A percentile compares a stretch with the other conserved stretches of the same genome.
phyloP scores from a whole-genome alignment of 2,888 invertebrate genomes.

The Phlogophora meticulosa region DNA sequence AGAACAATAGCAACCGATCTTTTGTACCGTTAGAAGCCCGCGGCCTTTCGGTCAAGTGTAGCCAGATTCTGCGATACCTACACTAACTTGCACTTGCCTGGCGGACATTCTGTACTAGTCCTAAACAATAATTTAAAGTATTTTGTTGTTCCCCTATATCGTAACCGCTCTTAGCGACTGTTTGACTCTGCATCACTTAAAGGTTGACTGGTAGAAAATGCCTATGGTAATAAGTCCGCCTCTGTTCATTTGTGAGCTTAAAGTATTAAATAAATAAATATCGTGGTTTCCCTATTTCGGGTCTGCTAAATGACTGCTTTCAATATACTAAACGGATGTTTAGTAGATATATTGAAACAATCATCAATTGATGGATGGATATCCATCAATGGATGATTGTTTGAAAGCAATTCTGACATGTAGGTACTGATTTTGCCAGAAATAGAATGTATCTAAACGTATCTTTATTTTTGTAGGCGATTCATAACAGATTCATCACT shows the following conservation, averaged over 20 bases:
- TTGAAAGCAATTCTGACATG: constrained; percentile 11
- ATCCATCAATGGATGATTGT: constrained; percentile 16
- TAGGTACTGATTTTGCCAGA: constrained; percentile 11
- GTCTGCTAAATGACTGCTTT: not conserved
- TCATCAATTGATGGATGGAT: not conserved
- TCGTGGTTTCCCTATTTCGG: too few relatives aligned
- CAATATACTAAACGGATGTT: too few relatives aligned
- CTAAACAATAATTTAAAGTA: constrained; percentile 20
- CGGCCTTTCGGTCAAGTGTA: constrained; percentile 68
- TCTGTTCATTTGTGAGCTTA: too few relatives aligned
- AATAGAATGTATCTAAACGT: constrained; percentile 32
- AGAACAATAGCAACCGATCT: constrained; percentile 83
- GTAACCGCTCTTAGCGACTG: too few relatives aligned
- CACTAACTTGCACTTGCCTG: constrained; percentile 34
- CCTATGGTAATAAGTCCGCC: too few relatives aligned
- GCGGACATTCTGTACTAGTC: constrained; percentile 18
- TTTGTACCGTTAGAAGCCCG: constrained; percentile 79
- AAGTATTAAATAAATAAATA: too few relatives aligned
- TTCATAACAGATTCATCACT: constrained; percentile 34
- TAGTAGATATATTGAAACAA: too few relatives aligned
- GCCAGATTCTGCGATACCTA: constrained; percentile 58
- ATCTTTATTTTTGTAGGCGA: constrained; percentile 31
- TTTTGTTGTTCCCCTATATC: constrained; percentile 5
- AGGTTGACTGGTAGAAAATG: too few relatives aligned
- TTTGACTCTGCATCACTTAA: too few relatives aligned